These are phyloP conservation scores for Agrilus cyanescens DNA, from an alignment of 2,888 invertebrate genomes.

Conservation along the genomic window DNA sequence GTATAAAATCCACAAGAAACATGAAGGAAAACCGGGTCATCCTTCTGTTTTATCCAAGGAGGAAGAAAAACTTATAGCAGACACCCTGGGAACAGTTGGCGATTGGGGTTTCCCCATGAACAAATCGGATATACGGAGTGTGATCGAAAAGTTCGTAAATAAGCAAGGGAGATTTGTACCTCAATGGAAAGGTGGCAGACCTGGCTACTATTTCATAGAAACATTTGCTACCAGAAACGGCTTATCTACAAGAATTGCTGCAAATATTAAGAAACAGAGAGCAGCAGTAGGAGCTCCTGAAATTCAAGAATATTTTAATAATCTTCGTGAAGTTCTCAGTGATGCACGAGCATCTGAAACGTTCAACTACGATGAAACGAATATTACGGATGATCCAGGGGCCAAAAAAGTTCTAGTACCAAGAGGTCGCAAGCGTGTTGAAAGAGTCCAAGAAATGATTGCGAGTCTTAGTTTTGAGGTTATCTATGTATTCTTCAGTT, in stretches of 20 bases:
- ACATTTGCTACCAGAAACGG: constrained; percentile 3
- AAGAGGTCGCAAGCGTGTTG: constrained; percentile 22
- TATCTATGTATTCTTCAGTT: too few relatives aligned
- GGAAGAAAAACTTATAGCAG: constrained; percentile 2
- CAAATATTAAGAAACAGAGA: constrained; percentile 4
- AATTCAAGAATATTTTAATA: constrained; percentile 3
- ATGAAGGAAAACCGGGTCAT: background rate
- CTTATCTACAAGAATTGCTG: background rate
- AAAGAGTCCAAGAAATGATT: constrained; percentile 21
- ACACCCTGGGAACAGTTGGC: constrained; percentile 1
- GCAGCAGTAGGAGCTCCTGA: background rate
- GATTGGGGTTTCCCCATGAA: constrained; percentile 6
- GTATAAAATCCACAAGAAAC: constrained; percentile 3
- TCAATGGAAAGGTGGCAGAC: constrained; percentile 1
- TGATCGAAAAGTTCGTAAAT: constrained; percentile 1
- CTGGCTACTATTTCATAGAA: constrained; percentile 5
- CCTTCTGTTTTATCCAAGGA: background rate
- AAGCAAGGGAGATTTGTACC: constrained; percentile 3
- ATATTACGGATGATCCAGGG: constrained; percentile 25
- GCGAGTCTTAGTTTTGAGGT: too few relatives aligned
- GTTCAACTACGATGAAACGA: constrained; percentile 27
- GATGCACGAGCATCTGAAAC: background rate
- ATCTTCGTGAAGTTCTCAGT: constrained; percentile 1
- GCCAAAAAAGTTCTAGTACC: constrained; percentile 18
- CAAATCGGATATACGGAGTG: background rate